A percentile compares a stretch with the other conserved stretches of the same genome.
These are phyloP conservation scores for Lacanobia oleracea DNA, from an alignment of 2,888 invertebrate species.

Conservation along the genomic window DNA sequence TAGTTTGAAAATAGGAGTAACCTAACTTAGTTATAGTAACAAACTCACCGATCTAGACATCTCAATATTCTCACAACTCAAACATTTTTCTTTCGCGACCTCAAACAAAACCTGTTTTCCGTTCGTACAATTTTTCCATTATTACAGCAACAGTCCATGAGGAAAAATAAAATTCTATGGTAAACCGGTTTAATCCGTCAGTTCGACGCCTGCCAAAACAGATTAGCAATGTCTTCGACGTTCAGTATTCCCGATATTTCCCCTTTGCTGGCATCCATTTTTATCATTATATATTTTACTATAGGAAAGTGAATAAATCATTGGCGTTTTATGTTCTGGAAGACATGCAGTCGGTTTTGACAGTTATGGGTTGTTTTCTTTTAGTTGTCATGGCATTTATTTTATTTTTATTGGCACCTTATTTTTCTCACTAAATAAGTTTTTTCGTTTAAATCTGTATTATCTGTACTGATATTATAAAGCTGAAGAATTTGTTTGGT, in stretches of 20 bases:
- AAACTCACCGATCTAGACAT: too few relatives aligned
- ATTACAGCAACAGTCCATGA: constrained; percentile 19
- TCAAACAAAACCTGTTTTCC: constrained; percentile 14
- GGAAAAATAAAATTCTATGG: constrained; percentile 46
- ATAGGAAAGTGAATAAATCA: constrained; percentile 33
- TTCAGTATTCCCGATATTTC: constrained; percentile 37
- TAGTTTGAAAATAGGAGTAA: too few relatives aligned
- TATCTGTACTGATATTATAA: too few relatives aligned
- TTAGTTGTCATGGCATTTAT: constrained; percentile 5
- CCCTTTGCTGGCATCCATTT: constrained; percentile 16
- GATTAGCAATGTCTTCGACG: constrained; percentile 55
- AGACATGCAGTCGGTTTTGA: background rate
- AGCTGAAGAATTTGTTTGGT: too few relatives aligned
- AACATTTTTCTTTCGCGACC: background rate
- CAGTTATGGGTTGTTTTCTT: background rate
- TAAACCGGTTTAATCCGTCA: constrained; percentile 59
- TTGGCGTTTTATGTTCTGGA: constrained; percentile 5
- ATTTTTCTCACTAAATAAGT: too few relatives aligned
- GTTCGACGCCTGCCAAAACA: constrained; percentile 49
- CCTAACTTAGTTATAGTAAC: too few relatives aligned
- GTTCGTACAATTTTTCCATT: constrained; percentile 15
- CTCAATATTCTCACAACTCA: background rate
- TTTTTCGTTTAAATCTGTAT: too few relatives aligned
- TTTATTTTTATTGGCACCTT: too few relatives aligned
- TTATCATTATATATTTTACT: constrained; percentile 31